Conservation (phyloP, 1,140 invertebrate species). For the Aricia agestis region DNA sequence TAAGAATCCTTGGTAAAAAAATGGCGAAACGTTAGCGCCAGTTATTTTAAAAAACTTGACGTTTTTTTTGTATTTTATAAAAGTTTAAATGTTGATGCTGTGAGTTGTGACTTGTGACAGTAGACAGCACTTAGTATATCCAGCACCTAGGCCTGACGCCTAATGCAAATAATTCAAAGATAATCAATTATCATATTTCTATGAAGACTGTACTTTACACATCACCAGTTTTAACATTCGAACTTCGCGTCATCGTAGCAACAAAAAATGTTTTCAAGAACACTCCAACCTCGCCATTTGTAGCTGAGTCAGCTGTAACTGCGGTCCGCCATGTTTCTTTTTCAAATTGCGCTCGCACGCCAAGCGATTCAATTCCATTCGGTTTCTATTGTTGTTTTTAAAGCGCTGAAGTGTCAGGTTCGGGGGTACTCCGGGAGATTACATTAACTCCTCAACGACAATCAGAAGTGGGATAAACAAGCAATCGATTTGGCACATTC, state of each 20-base stretch:
- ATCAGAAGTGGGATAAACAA: neutral
- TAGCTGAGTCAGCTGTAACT: constrained; percentile 59
- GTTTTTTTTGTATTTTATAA: too few species aligned
- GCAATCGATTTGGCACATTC: neutral
- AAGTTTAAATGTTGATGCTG: too few species aligned
- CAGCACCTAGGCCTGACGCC: too few species aligned
- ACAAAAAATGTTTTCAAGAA: constrained; percentile 1
- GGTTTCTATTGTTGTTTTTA: constrained; percentile 39
- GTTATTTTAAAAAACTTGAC: neutral
- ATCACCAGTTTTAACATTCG: neutral
- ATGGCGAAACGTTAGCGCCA: neutral
- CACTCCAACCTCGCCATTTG: neutral
- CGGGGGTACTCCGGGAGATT: constrained; percentile 1
- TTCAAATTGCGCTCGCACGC: constrained; percentile 51
- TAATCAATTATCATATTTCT: too few species aligned
- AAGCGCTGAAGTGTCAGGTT: constrained; percentile 20
- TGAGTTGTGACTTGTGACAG: too few species aligned
- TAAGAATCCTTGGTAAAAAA: neutral
- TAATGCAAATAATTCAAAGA: too few species aligned
- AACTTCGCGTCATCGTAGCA: neutral
- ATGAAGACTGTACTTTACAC: too few species aligned
- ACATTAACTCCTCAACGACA: constrained; percentile 10
- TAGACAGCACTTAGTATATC: too few species aligned
- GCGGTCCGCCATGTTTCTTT: constrained; percentile 55
- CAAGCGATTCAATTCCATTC: constrained; percentile 49